Percentiles rank a stretch among this genome's conserved stretches.
phyloP scores from a whole-genome alignment of 2,797 vertebrate species.

The Luscinia megarhynchos region DNA sequence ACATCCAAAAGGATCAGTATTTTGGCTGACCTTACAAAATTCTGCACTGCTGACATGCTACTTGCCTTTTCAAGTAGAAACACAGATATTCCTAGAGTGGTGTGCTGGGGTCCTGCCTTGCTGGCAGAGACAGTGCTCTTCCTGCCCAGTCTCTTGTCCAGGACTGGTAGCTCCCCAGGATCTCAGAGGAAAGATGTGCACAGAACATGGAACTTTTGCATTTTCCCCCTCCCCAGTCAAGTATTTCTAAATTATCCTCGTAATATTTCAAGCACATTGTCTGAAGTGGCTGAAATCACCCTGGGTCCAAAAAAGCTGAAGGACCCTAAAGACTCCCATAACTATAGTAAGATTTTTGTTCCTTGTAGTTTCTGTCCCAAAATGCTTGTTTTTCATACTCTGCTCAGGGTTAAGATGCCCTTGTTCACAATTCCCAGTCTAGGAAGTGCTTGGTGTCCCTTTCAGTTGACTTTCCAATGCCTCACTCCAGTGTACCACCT shows the following conservation, averaged over 20 bases:
- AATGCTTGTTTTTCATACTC: neutral
- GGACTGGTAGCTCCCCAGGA: neutral
- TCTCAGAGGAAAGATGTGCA: neutral
- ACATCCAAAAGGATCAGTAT: neutral
- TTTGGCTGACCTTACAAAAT: neutral
- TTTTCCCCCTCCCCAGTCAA: neutral
- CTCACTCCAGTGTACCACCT: neutral
- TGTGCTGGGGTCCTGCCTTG: neutral
- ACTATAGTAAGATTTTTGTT: neutral
- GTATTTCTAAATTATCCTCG: neutral
- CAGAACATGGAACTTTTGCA: neutral
- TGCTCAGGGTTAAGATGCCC: neutral
- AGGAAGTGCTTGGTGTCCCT: neutral
- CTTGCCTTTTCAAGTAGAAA: neutral
- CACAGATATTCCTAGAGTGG: neutral
- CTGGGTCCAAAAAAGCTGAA: neutral
- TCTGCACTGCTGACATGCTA: neutral
- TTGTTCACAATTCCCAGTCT: neutral
- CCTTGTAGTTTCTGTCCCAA: neutral
- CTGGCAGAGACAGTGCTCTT: neutral
- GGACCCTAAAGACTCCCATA: neutral
- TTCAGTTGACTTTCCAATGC: neutral
- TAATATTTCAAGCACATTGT: neutral
- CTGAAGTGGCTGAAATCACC: neutral
- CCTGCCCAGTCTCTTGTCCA: neutral